Evolutionary conservation across 2,113 vertebrate species (phyloP), one percentile per base, ranked within the genome.

Genomic region (Heterocephalus glaber): DNA sequence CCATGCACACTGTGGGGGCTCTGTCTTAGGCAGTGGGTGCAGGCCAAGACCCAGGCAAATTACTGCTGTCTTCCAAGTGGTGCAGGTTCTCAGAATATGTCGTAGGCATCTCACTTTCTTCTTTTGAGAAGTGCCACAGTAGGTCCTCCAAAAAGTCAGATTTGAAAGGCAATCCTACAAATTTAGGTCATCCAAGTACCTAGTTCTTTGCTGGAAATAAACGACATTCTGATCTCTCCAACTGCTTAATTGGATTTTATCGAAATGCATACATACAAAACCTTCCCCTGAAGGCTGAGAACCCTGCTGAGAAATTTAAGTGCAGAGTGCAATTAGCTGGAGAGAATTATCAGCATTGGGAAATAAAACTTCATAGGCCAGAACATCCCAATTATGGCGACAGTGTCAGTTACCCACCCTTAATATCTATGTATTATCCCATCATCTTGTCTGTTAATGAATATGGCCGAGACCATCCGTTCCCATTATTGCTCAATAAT

Each of bases 261-360:
- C 87, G 87, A 84, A 95, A 74, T 1, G 30, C 33, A 2, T 35
- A 56, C 41, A 19, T 11, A 58, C 16, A 60, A 52, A 74, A 89
- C 72, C 38, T 24, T 70, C n/a, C 89, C 79, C 76, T 9, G 3
- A 1, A 35, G 90, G 84, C 92, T 56, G 76, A 58, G 92, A 89
- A 35, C 84, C 24, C 47, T 44, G 95, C 96, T 74, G 89, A 95
- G 84, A 87, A 80, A 19, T 14, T 30, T 76, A n/a, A 95, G 81
- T 49, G 65, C n/a, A 38, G 68, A 74, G 52, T 54, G 76, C 90
- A 72, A 86, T 94, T 85, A 90, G 89, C 86, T n/a, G 1, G 84
- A 81, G 89, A 86, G 92, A 93, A 56, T 95, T n/a, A 65, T 47
- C 92, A 84, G 85, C 89, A 19, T 13, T 28, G 52, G 86, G 63